A percentile compares a stretch with the other conserved stretches of the same genome.
Conservation (phyloP, 1,140 invertebrate genomes). For the Drosophila mojavensis region DNA sequence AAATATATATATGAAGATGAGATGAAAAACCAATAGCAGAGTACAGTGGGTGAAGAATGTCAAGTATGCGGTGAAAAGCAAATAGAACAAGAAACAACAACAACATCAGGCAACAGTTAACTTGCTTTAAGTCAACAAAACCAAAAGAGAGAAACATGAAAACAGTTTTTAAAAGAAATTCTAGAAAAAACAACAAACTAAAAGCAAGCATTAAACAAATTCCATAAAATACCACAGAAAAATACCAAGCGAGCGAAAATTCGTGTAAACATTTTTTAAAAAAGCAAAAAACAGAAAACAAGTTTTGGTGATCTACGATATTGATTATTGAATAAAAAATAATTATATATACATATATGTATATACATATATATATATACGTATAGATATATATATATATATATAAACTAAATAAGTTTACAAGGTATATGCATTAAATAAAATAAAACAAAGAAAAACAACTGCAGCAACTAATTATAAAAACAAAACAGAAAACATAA, state of each 20-base stretch:
- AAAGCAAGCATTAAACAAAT: neutral
- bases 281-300: slow-evolving; percentile 20
- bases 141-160: slow-evolving; percentile 4
- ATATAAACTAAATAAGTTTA: slow-evolving; percentile 67
- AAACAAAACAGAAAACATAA: slow-evolving; percentile 41
- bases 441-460: slow-evolving; percentile 53
- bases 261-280: slow-evolving; percentile 81
- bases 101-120: slow-evolving; percentile 8
- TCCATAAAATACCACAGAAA: slow-evolving; percentile 21
- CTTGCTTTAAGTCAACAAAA: neutral
- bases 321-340: slow-evolving; percentile 76
- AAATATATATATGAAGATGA: neutral
- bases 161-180: slow-evolving; percentile 1
- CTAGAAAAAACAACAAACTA: slow-evolving; percentile 3
- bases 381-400: slow-evolving; percentile 60
- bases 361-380: slow-evolving; percentile 17
- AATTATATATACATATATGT: slow-evolving; percentile 56
- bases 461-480: slow-evolving; percentile 70
- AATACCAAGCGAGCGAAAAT: slow-evolving; percentile 46
- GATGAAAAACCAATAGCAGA: slow-evolving; percentile 14
- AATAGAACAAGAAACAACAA: slow-evolving; percentile 32
- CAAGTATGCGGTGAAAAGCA: slow-evolving; percentile 28
- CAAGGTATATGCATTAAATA: slow-evolving; percentile 62
- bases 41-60: slow-evolving; percentile 33
- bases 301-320: slow-evolving; percentile 84